A percentile compares a stretch with the other conserved stretches of the same genome.
phyloP scores from a whole-genome alignment of 2,113 vertebrate species.

The Brachionichthys hirsutus region DNA sequence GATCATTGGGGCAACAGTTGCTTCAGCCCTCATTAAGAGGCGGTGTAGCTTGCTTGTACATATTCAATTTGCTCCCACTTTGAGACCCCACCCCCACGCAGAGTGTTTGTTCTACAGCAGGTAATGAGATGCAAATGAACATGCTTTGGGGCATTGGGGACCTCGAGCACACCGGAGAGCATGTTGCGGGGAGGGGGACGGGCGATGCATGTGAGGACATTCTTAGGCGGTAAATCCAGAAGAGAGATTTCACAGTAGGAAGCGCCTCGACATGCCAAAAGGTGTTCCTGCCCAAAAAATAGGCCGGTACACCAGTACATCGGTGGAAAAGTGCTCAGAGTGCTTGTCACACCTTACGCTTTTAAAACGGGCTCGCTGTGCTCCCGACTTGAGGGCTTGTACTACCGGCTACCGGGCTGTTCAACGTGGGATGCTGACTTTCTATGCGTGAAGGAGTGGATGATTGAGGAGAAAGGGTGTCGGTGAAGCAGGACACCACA shows the following conservation, averaged over 20 bases:
- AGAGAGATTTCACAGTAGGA: slow-evolving; percentile 70
- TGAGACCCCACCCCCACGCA: slow-evolving; percentile 19
- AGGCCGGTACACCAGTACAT: slow-evolving; percentile 33
- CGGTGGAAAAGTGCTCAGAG: slow-evolving; percentile 25
- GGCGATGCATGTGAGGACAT: slow-evolving; percentile 45
- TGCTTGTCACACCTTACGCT: slow-evolving; percentile 22
- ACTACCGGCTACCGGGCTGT: slow-evolving; percentile 40
- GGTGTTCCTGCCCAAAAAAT: slow-evolving; percentile 56
- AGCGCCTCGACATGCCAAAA: slow-evolving; percentile 53
- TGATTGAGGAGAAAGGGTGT: background rate
- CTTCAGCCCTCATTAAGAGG: slow-evolving; percentile 57
- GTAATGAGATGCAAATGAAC: slow-evolving; percentile 78
- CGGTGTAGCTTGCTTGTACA: slow-evolving; percentile 19
- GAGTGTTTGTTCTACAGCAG: slow-evolving; percentile 46
- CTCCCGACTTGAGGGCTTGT: slow-evolving; percentile 22
- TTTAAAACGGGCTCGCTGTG: slow-evolving; percentile 10
- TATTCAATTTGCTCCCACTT: slow-evolving; percentile 39
- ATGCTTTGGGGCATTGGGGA: slow-evolving; percentile 58
- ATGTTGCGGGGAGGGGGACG: slow-evolving; percentile 42
- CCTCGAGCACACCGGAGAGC: slow-evolving; percentile 46
- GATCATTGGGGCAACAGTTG: slow-evolving; percentile 71
- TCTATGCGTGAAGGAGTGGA: slow-evolving; percentile 9
- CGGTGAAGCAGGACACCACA: background rate
- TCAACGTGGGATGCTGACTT: slow-evolving; percentile 17
- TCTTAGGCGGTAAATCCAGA: slow-evolving; percentile 61